Percentiles rank a stretch among this genome's conserved stretches.
Conservation (phyloP, 2,113 vertebrate species). For the Myanophis thanlyinensis region DNA sequence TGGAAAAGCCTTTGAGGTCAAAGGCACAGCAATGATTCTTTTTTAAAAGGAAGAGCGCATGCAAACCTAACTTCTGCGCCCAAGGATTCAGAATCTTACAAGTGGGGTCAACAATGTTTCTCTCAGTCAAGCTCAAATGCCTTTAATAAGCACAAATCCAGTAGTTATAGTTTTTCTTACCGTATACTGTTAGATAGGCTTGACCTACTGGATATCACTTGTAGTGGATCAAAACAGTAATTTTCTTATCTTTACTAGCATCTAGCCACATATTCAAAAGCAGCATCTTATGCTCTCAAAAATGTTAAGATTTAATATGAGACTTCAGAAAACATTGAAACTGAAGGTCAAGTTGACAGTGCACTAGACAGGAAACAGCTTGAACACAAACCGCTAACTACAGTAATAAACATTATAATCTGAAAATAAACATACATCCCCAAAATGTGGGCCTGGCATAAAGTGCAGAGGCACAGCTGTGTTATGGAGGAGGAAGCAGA, state of each 20-base stretch:
- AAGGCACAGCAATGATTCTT: neutral
- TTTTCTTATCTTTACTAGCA: neutral
- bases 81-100: neutral
- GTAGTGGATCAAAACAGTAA: neutral
- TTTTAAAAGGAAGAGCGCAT: neutral
- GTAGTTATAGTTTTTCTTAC: neutral
- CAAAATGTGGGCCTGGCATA: constrained; percentile 33
- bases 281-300: neutral
- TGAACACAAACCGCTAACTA: constrained; percentile 63
- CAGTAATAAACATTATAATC: constrained; percentile 61
- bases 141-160: neutral
- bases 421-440: constrained; percentile 55
- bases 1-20: neutral
- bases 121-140: neutral
- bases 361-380: constrained; percentile 65
- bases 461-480: constrained; percentile 37
- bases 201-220: neutral
- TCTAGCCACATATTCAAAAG: neutral
- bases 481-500: neutral
- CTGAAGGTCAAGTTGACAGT: constrained; percentile 64
- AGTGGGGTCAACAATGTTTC: neutral
- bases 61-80: neutral
- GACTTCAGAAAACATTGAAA: constrained; percentile 56
- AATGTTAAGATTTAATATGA: neutral
- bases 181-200: neutral